phyloP scores from a whole-genome alignment of 2,888 invertebrate genomes.

The Tenthredo livida region DNA sequence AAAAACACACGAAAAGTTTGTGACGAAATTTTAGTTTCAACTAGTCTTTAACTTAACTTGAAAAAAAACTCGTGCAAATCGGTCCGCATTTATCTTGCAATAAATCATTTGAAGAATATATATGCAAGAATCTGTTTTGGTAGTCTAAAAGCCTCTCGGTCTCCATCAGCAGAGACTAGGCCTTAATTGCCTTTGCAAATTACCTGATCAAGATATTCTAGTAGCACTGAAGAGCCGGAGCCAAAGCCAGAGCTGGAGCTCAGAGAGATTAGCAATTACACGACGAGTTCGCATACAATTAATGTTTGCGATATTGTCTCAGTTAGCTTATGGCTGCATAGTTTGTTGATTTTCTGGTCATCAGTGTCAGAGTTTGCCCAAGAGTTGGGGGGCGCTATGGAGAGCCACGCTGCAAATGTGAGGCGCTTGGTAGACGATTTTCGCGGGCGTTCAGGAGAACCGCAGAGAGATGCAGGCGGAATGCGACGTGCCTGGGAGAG shows the following conservation, averaged over 20 bases:
- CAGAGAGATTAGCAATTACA: background rate
- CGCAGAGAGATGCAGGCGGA: constrained; percentile 90
- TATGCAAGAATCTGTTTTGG: background rate
- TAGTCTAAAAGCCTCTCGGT: background rate
- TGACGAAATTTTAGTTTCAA: background rate
- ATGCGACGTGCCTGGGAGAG: constrained; percentile 95
- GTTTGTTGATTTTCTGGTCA: background rate
- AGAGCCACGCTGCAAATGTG: constrained; percentile 92
- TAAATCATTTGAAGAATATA: no score
- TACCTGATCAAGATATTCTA: constrained; percentile 20
- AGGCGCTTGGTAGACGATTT: constrained; percentile 92
- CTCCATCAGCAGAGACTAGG: background rate
- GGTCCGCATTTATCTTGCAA: no score
- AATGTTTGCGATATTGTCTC: background rate
- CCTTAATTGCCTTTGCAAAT: constrained; percentile 33
- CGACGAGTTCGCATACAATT: background rate
- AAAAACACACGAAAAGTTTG: background rate
- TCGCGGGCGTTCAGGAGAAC: constrained; percentile 91
- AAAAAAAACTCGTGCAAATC: background rate
- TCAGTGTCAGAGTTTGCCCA: constrained; percentile 95
- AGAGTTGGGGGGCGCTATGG: constrained; percentile 93
- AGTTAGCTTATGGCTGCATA: background rate
- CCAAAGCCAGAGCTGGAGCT: background rate
- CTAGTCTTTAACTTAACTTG: background rate
- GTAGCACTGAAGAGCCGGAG: background rate